A percentile compares a stretch with the other conserved stretches of the same genome.
Conservation (phyloP, 2,888 invertebrate genomes). For the Scaptomyza flava region DNA sequence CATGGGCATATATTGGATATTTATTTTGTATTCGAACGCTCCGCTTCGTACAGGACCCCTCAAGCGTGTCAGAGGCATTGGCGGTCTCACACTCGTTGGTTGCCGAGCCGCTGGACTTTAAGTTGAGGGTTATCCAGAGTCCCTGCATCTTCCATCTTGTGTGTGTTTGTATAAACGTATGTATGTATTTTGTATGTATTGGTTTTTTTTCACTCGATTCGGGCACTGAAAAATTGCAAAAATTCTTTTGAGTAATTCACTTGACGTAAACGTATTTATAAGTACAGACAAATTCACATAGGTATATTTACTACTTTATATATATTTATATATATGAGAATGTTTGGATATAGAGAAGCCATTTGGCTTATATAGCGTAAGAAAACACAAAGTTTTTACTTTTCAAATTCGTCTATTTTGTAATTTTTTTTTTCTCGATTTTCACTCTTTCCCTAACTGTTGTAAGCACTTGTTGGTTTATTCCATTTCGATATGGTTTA, state of each 20-base stretch:
- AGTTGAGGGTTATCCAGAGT: constrained; percentile 54
- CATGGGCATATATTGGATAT: constrained; percentile 78
- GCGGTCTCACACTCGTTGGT: constrained; percentile 45
- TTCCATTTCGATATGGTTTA: too few relatives aligned
- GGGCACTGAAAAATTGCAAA: constrained; percentile 79
- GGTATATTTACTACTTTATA: background rate
- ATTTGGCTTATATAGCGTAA: background rate
- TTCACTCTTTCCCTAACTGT: too few relatives aligned
- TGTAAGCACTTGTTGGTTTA: too few relatives aligned
- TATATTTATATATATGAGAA: constrained; percentile 7
- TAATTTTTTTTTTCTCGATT: background rate
- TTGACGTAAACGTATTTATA: constrained; percentile 44
- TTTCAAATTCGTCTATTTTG: background rate
- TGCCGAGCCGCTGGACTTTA: constrained; percentile 44
- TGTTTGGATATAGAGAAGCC: too few relatives aligned
- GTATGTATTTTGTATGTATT: constrained; percentile 52
- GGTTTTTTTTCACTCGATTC: constrained; percentile 59
- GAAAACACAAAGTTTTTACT: background rate
- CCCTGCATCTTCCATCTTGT: constrained; percentile 22
- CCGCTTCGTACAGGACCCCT: constrained; percentile 70
- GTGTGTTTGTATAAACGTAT: constrained; percentile 20
- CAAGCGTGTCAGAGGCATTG: constrained; percentile 65
- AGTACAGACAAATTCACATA: constrained; percentile 2
- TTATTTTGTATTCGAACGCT: constrained; percentile 78
- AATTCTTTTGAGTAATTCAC: constrained; percentile 79